Evolutionary conservation across 2,888 invertebrate genomes (phyloP), one percentile per base, ranked within the genome.

Genomic region (Aporophyla nigra): DNA sequence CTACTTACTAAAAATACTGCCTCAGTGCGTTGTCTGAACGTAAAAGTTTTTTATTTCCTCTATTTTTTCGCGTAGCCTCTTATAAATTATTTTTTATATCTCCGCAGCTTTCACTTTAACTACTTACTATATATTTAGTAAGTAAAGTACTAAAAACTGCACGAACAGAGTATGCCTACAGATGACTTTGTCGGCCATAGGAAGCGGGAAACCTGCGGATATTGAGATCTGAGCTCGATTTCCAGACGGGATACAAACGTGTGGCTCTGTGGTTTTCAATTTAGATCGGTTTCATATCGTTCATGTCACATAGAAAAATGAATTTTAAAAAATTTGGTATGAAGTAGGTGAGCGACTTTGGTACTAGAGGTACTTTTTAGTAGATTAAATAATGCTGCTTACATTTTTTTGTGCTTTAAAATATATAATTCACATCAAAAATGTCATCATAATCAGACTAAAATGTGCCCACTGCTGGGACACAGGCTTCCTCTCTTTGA

Each of bases 171-270:
- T 33, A 33, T 24, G 49, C 4, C 2, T n/a, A 51, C 33, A 10
- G 7, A 40, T 27, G 1, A 19, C n/a, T 69, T 49, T 51, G 68
- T 24, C 54, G 43, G 49, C 19, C 19, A 16, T 49, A 66, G 71
- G 80, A 79, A 79, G 21, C n/a, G 63, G n/a, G 65, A 21, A 14
- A n/a, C n/a, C 54, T 43, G 51, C 80, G 81, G 81, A 81, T 78
- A 80, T 80, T 83, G 68, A 68, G 63, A 71, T 68, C 71, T 68
- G 68, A 43, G 40, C 21, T 69, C 72, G n/a, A 79, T 81, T 79
- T 84, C 81, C 81, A 69, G 49, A 0, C 58, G 12, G 61, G 65
- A 68, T 83, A 58, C 27, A 56, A 81, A 66, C 65, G 3, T 43
- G 27, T 49, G 46, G 43, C 49, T 74, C 56, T 63, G 61, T 58